Evolutionary conservation across 2,113 vertebrate species (phyloP).

Genomic region (Tetraodon nigroviridis): DNA sequence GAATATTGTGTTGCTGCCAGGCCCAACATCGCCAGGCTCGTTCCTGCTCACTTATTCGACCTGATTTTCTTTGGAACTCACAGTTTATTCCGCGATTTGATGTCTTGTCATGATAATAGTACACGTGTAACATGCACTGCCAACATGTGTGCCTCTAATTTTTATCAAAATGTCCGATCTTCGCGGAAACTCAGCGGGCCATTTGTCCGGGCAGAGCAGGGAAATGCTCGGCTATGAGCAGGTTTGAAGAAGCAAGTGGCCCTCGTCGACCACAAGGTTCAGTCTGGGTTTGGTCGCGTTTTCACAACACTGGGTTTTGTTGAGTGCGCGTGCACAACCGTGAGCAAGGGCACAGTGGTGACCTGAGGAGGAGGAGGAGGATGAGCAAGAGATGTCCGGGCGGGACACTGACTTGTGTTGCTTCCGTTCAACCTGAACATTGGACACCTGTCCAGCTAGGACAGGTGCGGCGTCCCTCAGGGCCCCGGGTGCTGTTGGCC

Average conservation of each 20-base stretch:
- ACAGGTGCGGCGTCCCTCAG: constrained; percentile 17
- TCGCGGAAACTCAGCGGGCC: background rate
- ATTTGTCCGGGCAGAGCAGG: background rate
- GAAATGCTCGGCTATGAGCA: background rate
- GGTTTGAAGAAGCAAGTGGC: background rate
- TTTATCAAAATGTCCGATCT: constrained; percentile 8
- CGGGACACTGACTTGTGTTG: background rate
- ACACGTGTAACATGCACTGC: background rate
- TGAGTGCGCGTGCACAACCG: background rate
- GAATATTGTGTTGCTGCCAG: constrained; percentile 43
- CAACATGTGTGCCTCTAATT: background rate
- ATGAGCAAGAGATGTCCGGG: background rate
- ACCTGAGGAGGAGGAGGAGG: constrained; percentile 6
- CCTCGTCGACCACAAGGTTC: constrained; percentile 24
- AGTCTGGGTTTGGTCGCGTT: background rate
- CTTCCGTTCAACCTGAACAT: background rate
- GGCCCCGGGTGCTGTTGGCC: constrained; percentile 10
- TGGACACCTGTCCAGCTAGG: no score
- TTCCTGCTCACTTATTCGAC: constrained; percentile 15
- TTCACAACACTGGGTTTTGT: background rate
- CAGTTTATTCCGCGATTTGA: background rate
- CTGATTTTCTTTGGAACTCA: constrained; percentile 12
- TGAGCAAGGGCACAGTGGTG: constrained; percentile 9
- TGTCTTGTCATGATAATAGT: background rate
- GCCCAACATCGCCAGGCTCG: constrained; percentile 49